A percentile compares a stretch with the other conserved stretches of the same genome.
Evolutionary conservation across 2,113 vertebrate species (phyloP).

Genomic region (Hemibagrus wyckioides): DNA sequence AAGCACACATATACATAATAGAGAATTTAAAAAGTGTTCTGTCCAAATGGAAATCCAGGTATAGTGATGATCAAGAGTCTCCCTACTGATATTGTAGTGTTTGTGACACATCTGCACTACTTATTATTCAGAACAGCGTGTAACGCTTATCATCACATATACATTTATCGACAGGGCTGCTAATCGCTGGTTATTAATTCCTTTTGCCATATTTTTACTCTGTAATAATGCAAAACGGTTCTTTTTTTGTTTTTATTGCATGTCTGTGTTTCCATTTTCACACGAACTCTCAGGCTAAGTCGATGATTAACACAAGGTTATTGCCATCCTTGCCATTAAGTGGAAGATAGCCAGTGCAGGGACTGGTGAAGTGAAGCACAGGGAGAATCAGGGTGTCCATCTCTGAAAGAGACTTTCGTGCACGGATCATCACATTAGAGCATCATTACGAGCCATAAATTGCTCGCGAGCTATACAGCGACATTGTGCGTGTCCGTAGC

Average conservation of each 20-base stretch:
- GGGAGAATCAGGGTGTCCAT: constrained; percentile 38
- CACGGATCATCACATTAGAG: constrained; percentile 47
- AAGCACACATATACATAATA: neutral
- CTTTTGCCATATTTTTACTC: neutral
- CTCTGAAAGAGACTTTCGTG: constrained; percentile 40
- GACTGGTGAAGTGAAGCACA: constrained; percentile 38
- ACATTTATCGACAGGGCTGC: neutral
- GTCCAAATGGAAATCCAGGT: neutral
- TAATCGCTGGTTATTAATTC: neutral
- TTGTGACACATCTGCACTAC: neutral
- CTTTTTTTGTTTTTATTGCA: neutral
- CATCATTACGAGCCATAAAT: constrained; percentile 56
- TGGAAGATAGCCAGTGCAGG: constrained; percentile 18
- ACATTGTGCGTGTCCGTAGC: constrained; percentile 46
- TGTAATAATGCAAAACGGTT: neutral
- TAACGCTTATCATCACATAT: neutral
- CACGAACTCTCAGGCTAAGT: neutral
- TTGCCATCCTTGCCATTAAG: neutral
- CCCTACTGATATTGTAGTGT: neutral
- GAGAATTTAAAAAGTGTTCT: neutral
- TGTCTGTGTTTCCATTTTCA: neutral
- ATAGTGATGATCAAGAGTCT: neutral
- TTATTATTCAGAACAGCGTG: neutral
- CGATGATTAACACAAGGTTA: neutral
- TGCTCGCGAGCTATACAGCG: constrained; percentile 45